Base-by-base conservation (phyloP, 2,888 invertebrate species). In the Autographa gamma region DNA sequence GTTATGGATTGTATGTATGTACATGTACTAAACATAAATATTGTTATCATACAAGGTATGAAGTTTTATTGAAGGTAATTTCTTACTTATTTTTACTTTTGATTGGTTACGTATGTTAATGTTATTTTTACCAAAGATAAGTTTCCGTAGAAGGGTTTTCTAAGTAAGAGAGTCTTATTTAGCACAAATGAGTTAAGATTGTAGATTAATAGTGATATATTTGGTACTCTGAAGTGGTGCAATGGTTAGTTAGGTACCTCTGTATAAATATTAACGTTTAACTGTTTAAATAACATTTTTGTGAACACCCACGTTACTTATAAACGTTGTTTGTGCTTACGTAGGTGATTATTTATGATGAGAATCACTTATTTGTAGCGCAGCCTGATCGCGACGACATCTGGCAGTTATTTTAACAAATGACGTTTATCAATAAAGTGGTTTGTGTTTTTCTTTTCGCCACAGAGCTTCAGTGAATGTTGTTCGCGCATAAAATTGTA, bases 11-110 rank as follows among this genome's bases (percentile, higher is more conserved):
- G 86, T 86, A 85, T 85, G 90, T 92, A 91, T 88, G 89, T 93
- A 91, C 89, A 89, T 90, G 87, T 92, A 91, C 90, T 89, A 88
- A 91, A 88, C 89, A 82, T 92, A 90, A 91, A 90, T 91, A 92
- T 95, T 95, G 95, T 95, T 95, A 95, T 95, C 95, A 95, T 95
- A 95, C 95, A 93, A 91, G 94, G 95, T 95, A 95, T 95, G 95
- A 95, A 95, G 88, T 94, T 92, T 89, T 90, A 89, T 83, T 83
- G 79, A 81, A 71, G 60, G 74, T 84, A 65, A 80, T 83, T 73
- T 81, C 86, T 89, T 87, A 83, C 79, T 85, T 85, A 85, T 88
- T 89, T 87, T 90, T 84, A 83, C 86, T 86, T 89, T 88, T 88
- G 85, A 90, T 90, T 89, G 88, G 88, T 91, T 91, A 88, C 84